Conservation (phyloP, 2,797 vertebrate genomes). For the Squalus acanthias region DNA sequence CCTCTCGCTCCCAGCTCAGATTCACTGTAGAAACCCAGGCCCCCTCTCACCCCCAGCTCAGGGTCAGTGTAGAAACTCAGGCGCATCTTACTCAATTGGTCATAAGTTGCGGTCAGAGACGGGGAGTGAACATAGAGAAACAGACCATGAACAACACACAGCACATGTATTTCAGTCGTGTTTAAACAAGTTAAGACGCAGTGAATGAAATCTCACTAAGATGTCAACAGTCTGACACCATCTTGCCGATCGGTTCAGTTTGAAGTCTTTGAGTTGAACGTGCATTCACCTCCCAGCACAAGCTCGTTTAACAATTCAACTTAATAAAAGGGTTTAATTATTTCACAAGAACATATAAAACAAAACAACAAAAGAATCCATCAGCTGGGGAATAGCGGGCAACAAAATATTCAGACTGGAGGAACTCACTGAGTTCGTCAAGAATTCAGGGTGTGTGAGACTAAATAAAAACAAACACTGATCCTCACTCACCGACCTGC, state of each 20-base stretch:
- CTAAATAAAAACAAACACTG: not conserved
- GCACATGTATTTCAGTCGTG: not conserved
- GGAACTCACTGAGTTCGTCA: not conserved
- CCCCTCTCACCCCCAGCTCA: not conserved
- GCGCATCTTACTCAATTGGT: not conserved
- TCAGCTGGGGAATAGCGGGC: not conserved
- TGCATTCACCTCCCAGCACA: not conserved
- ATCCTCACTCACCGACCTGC: not conserved
- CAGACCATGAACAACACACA: not conserved
- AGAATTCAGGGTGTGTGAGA: not conserved
- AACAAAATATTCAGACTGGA: conserved; percentile 4
- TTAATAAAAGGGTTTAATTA: not conserved
- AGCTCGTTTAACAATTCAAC: not conserved
- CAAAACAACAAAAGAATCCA: conserved; percentile 19
- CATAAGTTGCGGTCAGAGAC: not conserved
- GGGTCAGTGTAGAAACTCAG: not conserved
- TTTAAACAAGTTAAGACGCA: conserved; percentile 15
- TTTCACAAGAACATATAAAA: not conserved
- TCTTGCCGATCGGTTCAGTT: not conserved
- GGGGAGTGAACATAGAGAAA: not conserved
- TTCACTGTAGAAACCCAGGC: too few relatives aligned
- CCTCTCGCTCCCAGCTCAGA: too few relatives aligned
- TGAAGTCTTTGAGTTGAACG: not conserved
- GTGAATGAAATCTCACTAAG: not conserved
- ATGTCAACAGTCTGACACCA: not conserved